phyloP scores from a whole-genome alignment of 2,888 invertebrate species.

The Sussaba pulchella region DNA sequence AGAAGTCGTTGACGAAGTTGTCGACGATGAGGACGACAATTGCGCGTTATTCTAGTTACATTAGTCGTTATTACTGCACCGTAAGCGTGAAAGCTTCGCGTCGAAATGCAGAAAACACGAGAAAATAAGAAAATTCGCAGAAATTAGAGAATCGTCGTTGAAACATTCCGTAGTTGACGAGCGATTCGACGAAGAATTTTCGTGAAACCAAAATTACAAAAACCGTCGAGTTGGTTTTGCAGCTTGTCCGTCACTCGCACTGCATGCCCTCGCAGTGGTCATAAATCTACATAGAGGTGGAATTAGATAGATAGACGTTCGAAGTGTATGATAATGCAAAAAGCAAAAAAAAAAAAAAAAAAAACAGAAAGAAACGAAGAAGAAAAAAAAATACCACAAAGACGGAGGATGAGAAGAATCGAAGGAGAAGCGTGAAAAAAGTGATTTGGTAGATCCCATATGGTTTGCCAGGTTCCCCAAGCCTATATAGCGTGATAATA shows the following conservation, averaged over 20 bases:
- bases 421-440: slow-evolving; percentile 51
- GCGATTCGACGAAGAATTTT: slow-evolving; percentile 17
- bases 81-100: slow-evolving; percentile 64
- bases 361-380: slow-evolving; percentile 40
- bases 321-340: slow-evolving; percentile 65
- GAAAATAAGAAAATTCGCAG: slow-evolving; percentile 23
- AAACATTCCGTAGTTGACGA: slow-evolving; percentile 1
- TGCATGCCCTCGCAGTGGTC: slow-evolving; percentile 58
- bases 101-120: slow-evolving; percentile 50
- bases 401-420: slow-evolving; percentile 28
- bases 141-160: slow-evolving; percentile 11
- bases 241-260: slow-evolving; percentile 56
- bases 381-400: slow-evolving; percentile 47
- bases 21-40: slow-evolving; percentile 28
- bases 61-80: slow-evolving; percentile 63
- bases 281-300: slow-evolving; percentile 61
- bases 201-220: neutral
- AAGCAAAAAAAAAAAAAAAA: slow-evolving; percentile 56
- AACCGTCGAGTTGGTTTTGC: slow-evolving; percentile 63
- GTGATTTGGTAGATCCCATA: slow-evolving; percentile 72
- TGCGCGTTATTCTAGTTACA: slow-evolving; percentile 54
- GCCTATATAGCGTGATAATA: slow-evolving; percentile 83
- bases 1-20: slow-evolving; percentile 9
- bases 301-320: slow-evolving; percentile 68
- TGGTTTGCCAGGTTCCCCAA: slow-evolving; percentile 78